Evolutionary conservation across 2,797 vertebrate genomes (phyloP), one percentile per base, ranked within the genome.

Genomic region (Rhinogobio ventralis): DNA sequence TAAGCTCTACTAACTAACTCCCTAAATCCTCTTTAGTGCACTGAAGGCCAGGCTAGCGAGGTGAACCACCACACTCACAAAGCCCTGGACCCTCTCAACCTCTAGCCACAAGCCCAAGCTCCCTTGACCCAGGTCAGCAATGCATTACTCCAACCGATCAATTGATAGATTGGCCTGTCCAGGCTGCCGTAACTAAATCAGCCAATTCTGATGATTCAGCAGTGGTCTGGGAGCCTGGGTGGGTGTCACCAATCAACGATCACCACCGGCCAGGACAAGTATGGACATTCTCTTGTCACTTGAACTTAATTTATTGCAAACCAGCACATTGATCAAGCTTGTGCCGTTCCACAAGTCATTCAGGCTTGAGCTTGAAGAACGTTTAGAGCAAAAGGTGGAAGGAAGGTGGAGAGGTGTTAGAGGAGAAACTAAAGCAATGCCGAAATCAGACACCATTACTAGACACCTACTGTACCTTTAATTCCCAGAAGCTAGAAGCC

Each of bases 251-350:
- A 94, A 94, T 92, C 94, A 94, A 90, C 83, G 72, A 91, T 94
- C 93, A 91, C 85, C 93, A 93, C 94, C 88, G 86, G 83, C 90
- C 86, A 77, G 92, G 92, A 94, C 93, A 94, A 90, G 92, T 94
- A 94, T 90, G 86, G 96, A 95, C 92, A 92, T 93, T 94, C 89
- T 89, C 87, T 88, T 95, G 90, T 92, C 95, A 96, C 93, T 85
- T 91, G 91, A 91, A 93, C 86, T 91, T 92, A 94, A 95, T 95
- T 95, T 94, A 95, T 93, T 92, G 91, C 94, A 93, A 87, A 88
- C 93, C 88, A 90, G 92, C 93, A 93, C 91, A 93, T 93, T 93
- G 93, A 95, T 95, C 97, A 96, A 96, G 94, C 93, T 95, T 90
- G 91, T 76, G 60, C 87, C 88, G 91, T 91, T 92, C 94, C 92